phyloP scores from a whole-genome alignment of 2,888 invertebrate species.

The Drosophila nr. medialis region DNA sequence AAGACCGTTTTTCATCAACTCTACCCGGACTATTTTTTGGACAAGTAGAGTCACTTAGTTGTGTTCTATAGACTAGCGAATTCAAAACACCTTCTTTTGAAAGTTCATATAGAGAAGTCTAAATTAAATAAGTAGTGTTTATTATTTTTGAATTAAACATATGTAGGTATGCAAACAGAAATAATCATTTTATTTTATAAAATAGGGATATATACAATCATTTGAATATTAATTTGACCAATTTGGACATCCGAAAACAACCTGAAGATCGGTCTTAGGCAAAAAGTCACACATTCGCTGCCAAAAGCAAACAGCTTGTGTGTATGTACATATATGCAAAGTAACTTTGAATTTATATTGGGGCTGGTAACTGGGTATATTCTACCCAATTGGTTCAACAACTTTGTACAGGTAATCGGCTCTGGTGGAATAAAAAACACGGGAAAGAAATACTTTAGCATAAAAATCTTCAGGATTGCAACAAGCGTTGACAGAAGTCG shows the following conservation, averaged over 20 bases:
- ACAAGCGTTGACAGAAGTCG: too few species aligned
- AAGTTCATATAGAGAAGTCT: background rate
- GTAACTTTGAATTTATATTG: background rate
- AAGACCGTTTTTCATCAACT: constrained; percentile 33
- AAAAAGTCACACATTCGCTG: background rate
- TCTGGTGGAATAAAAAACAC: background rate
- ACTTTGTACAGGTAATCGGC: background rate
- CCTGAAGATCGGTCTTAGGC: background rate
- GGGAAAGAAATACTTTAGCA: background rate
- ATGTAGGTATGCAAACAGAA: background rate
- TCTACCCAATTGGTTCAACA: background rate
- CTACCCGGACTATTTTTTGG: constrained; percentile 4
- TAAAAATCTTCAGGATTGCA: background rate
- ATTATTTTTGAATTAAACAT: background rate
- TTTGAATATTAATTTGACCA: background rate
- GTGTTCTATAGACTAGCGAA: constrained; percentile 37
- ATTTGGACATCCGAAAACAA: background rate
- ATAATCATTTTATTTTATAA: background rate
- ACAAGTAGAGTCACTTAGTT: constrained; percentile 1
- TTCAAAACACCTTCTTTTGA: background rate
- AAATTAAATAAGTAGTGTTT: background rate
- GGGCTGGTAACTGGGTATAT: background rate
- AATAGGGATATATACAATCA: background rate
- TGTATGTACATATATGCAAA: background rate
- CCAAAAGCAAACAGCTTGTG: background rate